Conservation (phyloP, 2,888 invertebrate species). For the Drosophila bunnanda region DNA sequence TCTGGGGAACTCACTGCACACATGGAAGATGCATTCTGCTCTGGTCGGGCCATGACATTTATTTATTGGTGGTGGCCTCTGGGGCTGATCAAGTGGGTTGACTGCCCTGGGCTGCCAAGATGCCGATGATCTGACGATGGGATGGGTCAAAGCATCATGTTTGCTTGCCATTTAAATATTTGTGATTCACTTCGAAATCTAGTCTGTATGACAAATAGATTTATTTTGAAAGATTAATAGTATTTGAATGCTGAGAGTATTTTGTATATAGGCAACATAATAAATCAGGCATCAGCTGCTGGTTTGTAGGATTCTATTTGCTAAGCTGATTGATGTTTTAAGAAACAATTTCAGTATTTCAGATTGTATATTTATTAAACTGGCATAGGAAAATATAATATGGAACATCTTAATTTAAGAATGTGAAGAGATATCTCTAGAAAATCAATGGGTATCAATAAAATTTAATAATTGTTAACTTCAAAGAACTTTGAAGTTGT, state of each 20-base stretch:
- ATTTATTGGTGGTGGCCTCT: conserved; percentile 33
- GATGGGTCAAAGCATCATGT: neutral
- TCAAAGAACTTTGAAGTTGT: no score
- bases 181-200: neutral
- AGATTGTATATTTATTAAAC: neutral
- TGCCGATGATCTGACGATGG: conserved; percentile 9
- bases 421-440: no score
- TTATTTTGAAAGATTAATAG: conserved; percentile 2
- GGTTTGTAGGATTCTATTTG: neutral
- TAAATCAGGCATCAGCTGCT: conserved; percentile 1
- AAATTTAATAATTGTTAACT: no score
- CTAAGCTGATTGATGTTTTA: neutral
- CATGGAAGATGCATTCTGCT: conserved; percentile 35
- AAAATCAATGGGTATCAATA: no score
- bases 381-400: no score
- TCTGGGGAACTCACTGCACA: conserved; percentile 13
- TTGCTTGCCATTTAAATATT: neutral
- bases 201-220: neutral
- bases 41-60: conserved; percentile 30
- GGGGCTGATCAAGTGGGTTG: conserved; percentile 40
- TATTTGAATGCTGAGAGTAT: neutral
- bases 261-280: neutral
- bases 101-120: conserved; percentile 14
- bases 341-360: neutral
- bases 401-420: neutral